Percentiles rank a stretch among this genome's conserved stretches.
Evolutionary conservation across 2,888 invertebrate genomes (phyloP).

Genomic region (Drosophila kambysellisi): DNA sequence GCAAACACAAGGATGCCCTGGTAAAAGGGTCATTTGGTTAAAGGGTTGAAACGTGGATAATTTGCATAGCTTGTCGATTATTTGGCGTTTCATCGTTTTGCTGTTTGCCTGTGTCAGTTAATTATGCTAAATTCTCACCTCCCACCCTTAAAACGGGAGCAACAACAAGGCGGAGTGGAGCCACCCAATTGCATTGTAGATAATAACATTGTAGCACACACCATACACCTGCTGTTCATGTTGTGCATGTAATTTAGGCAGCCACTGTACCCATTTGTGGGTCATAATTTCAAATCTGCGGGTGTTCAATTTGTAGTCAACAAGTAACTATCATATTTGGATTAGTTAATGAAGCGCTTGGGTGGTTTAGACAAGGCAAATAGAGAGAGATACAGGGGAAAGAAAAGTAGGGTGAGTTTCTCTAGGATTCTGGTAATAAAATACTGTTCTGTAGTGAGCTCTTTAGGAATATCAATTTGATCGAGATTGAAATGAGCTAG

Average conservation of each 20-base stretch:
- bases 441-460: no score
- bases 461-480: not conserved
- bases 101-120: slow-evolving; percentile 45
- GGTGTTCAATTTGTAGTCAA: slow-evolving; percentile 32
- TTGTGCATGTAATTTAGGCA: slow-evolving; percentile 38
- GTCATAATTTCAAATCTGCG: slow-evolving; percentile 45
- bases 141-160: slow-evolving; percentile 27
- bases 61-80: slow-evolving; percentile 74
- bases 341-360: not conserved
- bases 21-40: slow-evolving; percentile 32
- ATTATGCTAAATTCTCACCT: slow-evolving; percentile 57
- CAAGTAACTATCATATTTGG: slow-evolving; percentile 1
- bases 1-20: not conserved
- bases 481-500: not conserved
- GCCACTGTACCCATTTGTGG: slow-evolving; percentile 22
- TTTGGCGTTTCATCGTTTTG: slow-evolving; percentile 25
- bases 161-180: slow-evolving; percentile 11
- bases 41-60: slow-evolving; percentile 57
- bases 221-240: slow-evolving; percentile 34
- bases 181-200: slow-evolving; percentile 49
- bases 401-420: not conserved
- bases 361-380: not conserved
- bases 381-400: not conserved
- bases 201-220: slow-evolving; percentile 58
- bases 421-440: not conserved